Base-by-base conservation (phyloP, 2,113 vertebrate species). In the Mesitornis unicolor region DNA sequence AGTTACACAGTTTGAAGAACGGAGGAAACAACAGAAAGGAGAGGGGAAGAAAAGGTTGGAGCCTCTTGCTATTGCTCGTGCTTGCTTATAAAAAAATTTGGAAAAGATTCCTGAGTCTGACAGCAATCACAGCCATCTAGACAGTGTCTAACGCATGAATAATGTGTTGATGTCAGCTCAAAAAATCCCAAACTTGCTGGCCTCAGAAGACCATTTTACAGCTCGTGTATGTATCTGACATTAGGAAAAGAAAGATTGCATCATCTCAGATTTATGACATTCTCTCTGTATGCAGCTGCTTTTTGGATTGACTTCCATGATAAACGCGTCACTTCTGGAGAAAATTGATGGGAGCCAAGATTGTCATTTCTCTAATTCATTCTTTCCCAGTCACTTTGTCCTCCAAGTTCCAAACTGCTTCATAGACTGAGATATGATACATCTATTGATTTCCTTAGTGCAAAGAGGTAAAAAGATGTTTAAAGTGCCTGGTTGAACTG, bases 241-340 rank as follows among this genome's bases (percentile, higher is more conserved):
- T 2, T 28, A 87, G 24, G 56, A 47, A 87, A 61, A 70, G 71
- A 82, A 70, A 86, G 86, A 93, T 78, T 87, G 64, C 86, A 75
- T 80, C 93, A 91, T 35, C 40, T 81, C 80, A 56, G 56, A 63
- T 84, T 17, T 71, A 60, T 56, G 61, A 43, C 68, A 69, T 17
- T 24, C 21, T 1, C 50, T 53, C 31, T 57, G 45, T 43, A 31
- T 21, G 51, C 94, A 82, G 65, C 77, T 87, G 65, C 51, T 50
- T 87, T 95, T 60, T 51, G 43, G n/a, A 92, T 64, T 91, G 74
- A 68, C 68, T 96, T 64, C 77, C 61, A 48, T 60, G 87, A 95
- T 75, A 95, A 95, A 89, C 2, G 3, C 48, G 89, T 81, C 80
- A 84, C 81, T 95, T 84, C 57, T 64, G n/a, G n/a, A 89, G 40